Evolutionary conservation across 2,888 invertebrate genomes (phyloP).

Genomic region (Aphodius sticticus): DNA sequence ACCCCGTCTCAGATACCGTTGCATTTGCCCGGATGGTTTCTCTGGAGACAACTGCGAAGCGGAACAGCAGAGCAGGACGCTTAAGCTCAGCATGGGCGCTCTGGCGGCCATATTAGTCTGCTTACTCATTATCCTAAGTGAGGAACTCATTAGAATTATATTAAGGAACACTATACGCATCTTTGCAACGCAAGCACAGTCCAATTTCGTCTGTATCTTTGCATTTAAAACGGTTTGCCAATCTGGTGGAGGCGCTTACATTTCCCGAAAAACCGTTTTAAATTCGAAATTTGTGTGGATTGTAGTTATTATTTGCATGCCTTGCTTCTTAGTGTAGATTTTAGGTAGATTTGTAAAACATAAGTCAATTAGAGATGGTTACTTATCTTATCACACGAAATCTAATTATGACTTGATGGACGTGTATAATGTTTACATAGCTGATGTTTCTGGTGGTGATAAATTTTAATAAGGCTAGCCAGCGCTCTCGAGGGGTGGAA

Average conservation of each 20-base stretch:
- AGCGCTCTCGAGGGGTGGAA: not conserved
- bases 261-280: not conserved
- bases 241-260: not conserved
- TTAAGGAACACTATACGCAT: not conserved
- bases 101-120: constrained; percentile 97
- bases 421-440: too few relatives aligned
- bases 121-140: constrained; percentile 95
- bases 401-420: too few relatives aligned
- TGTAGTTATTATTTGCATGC: not conserved
- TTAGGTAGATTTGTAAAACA: not conserved
- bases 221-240: not conserved
- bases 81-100: constrained; percentile 96
- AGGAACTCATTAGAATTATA: constrained; percentile 63
- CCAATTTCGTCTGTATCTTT: not conserved
- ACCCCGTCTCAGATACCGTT: constrained; percentile 84
- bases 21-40: constrained; percentile 91
- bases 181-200: not conserved
- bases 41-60: constrained; percentile 96
- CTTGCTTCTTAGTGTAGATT: not conserved
- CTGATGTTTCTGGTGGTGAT: not conserved
- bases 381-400: not conserved
- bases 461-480: not conserved
- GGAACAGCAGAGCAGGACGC: constrained; percentile 91
- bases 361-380: not conserved
- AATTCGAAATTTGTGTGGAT: not conserved